These are phyloP conservation scores for Hozukius guyotensis DNA, from an alignment of 2,797 vertebrate genomes.

Conservation along the genomic window DNA sequence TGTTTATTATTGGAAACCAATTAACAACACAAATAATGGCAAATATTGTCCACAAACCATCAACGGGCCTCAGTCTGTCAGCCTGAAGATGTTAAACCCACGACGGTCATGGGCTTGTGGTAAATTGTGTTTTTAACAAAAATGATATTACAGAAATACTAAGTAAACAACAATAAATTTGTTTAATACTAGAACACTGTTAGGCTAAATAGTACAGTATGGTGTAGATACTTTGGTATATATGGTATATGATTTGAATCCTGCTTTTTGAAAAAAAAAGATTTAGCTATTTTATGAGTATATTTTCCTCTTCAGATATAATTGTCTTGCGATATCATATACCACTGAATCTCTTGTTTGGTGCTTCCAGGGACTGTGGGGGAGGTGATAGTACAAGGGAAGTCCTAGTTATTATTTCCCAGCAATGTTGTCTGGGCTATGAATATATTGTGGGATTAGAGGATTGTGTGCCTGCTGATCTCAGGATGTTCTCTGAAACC, in stretches of 20 bases:
- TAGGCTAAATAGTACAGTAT: background rate
- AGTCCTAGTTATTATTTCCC: background rate
- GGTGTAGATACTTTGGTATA: background rate
- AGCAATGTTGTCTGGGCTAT: background rate
- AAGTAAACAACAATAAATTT: background rate
- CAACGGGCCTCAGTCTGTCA: background rate
- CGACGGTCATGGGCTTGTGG: background rate
- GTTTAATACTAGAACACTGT: background rate
- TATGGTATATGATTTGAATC: background rate
- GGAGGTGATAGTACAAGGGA: background rate
- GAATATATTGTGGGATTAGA: background rate
- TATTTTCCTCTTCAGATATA: background rate
- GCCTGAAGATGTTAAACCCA: background rate
- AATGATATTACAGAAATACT: background rate
- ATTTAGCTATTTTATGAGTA: background rate
- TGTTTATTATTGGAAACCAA: too few species aligned
- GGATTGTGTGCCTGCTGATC: slow-evolving; percentile 21
- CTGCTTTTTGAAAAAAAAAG: background rate
- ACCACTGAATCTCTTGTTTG: background rate
- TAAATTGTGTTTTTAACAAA: background rate
- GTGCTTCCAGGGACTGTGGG: background rate
- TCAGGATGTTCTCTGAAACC: slow-evolving; percentile 25
- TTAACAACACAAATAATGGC: too few species aligned
- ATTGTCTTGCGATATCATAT: background rate
- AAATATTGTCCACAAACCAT: background rate